Percentiles rank a stretch among this genome's conserved stretches.
Conservation (phyloP, 2,797 vertebrate species). For the Threskiornis aethiopicus region DNA sequence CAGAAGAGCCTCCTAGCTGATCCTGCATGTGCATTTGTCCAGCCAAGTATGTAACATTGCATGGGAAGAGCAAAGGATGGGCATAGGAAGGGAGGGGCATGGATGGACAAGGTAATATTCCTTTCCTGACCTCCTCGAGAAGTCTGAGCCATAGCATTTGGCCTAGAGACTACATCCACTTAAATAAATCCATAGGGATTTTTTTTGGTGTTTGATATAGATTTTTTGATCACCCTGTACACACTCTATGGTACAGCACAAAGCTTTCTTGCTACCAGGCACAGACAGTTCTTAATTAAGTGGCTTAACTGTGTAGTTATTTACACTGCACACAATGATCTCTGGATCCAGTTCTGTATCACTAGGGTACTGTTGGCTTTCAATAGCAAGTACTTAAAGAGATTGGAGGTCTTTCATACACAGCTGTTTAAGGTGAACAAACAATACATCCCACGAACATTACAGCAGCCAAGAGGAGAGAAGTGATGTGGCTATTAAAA, state of each 20-base stretch:
- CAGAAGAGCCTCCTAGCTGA: not conserved
- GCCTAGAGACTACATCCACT: not conserved
- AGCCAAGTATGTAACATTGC: not conserved
- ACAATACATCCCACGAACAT: not conserved
- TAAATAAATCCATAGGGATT: not conserved
- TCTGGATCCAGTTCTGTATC: not conserved
- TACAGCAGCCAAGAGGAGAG: not conserved
- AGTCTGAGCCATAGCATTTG: not conserved
- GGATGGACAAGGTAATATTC: not conserved
- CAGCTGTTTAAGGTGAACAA: not conserved
- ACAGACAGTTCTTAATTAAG: conserved; percentile 48
- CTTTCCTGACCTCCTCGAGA: not conserved
- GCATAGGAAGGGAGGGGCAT: not conserved
- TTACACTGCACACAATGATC: conserved; percentile 16
- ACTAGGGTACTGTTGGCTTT: not conserved
- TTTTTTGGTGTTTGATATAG: not conserved
- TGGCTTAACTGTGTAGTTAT: not conserved
- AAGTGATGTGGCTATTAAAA: not conserved
- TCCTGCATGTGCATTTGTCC: not conserved
- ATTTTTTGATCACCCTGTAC: not conserved
- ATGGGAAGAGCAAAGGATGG: not conserved
- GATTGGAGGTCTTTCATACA: not conserved
- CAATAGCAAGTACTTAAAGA: not conserved
- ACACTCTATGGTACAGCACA: not conserved
- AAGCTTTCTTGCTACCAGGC: not conserved